Evolutionary conservation across 2,797 vertebrate species (phyloP), one percentile per base, ranked within the genome.

Genomic region (Lepus townsendii): DNA sequence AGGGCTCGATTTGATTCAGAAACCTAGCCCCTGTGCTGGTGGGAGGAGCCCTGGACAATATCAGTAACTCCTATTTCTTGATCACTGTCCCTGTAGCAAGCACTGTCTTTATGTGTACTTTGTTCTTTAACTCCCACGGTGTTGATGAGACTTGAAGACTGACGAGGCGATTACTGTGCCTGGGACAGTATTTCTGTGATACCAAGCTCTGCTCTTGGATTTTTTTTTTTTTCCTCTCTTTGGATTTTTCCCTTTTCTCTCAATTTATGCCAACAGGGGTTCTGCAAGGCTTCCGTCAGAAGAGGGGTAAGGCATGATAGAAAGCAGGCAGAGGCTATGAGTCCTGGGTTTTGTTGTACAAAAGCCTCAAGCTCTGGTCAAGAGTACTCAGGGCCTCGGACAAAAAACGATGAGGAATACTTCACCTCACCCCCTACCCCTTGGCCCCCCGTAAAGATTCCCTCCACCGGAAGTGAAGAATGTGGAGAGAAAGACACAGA

Each of bases 101-200:
- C 19, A 35, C 35, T 35, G 35, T 35, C 35, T 35, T 95, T 66
- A 38, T 12, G 4, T 14, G 13, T 71, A 63, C 68, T 84, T 93
- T 86, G 63, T 62, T 63, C 83, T 92, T 92, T 85, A 73, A 93
- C 60, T 95, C 77, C 93, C 35, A 79, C 47, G 57, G 68, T 87
- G 93, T 72, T 69, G 35, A 62, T 52, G 83, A 93, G 30, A 71
- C 11, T 16, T 66, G 80, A 80, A 94, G 24, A 62, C 62, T 90
- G 83, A 16, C 52, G 91, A 91, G 42, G 17, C 38, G 16, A 75
- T 60, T 76, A 68, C 77, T 83, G 52, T 69, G 47, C 60, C 35
- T 35, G 14, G 35, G n/a, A 92, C 26, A 76, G 35, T 94, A 47
- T 35, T 84, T 90, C 82, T 88, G 52, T 87, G 57, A 30, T 79